Evolutionary conservation across 1,140 invertebrate genomes (phyloP).

Genomic region (Aethina tumida): DNA sequence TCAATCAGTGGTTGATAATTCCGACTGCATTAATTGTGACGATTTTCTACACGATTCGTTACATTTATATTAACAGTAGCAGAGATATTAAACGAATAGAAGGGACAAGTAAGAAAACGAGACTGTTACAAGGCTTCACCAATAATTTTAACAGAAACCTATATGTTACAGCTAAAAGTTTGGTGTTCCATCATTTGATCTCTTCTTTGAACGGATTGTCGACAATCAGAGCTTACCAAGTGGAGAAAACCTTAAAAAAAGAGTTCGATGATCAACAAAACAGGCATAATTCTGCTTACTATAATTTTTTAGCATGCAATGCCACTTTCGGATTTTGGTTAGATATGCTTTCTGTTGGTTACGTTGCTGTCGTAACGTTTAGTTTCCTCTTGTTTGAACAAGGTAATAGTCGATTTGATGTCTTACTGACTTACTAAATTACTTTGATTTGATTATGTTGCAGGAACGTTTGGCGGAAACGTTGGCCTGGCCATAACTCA

Average conservation of each 20-base stretch:
- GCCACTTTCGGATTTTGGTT: conserved; percentile 12
- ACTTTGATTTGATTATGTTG: too few species aligned
- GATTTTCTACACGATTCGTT: too few species aligned
- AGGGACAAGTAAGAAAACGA: conserved; percentile 62
- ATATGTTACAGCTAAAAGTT: conserved; percentile 53
- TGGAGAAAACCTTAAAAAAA: conserved; percentile 49
- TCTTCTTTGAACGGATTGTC: conserved; percentile 78
- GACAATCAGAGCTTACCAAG: conserved; percentile 76
- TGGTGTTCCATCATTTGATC: conserved; percentile 79
- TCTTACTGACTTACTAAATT: too few species aligned
- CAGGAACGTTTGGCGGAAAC: too few species aligned
- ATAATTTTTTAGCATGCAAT: conserved; percentile 8
- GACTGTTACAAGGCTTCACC: neutral
- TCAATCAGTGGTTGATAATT: too few species aligned
- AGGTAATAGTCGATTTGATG: too few species aligned
- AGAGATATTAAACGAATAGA: conserved; percentile 78
- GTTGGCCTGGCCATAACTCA: conserved; percentile 73
- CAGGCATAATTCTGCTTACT: conserved; percentile 9
- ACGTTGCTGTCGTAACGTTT: too few species aligned
- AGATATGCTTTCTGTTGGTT: conserved; percentile 3
- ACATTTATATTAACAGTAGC: conserved; percentile 70
- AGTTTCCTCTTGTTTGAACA: too few species aligned
- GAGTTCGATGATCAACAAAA: conserved; percentile 32
- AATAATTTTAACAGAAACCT: neutral
- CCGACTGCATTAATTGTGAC: too few species aligned